A percentile compares a stretch with the other conserved stretches of the same genome.
Conservation (phyloP, 1,140 invertebrate species). For the Sycophaga agraensis region DNA sequence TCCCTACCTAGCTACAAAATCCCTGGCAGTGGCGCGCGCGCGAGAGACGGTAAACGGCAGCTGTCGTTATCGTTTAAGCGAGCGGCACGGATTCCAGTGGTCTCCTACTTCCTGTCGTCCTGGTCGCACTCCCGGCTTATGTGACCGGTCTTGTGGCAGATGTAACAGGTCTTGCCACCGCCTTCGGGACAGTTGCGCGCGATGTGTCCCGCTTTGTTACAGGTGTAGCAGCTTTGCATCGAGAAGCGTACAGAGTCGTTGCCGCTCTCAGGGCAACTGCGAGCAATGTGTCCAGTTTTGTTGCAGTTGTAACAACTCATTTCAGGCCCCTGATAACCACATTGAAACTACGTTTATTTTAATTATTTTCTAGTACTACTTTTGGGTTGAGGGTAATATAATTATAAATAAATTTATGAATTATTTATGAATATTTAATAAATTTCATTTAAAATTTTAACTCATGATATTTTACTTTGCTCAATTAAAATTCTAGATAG, state of each 20-base stretch:
- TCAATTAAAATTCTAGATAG: background rate
- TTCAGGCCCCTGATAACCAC: conserved; percentile 62
- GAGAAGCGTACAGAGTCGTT: conserved; percentile 50
- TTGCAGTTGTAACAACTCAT: conserved; percentile 86
- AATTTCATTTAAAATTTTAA: background rate
- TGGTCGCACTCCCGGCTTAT: conserved; percentile 87
- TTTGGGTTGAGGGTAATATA: conserved; percentile 4
- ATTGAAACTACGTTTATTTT: conserved; percentile 21
- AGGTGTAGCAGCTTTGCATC: conserved; percentile 79
- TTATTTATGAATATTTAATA: background rate
- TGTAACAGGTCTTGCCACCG: conserved; percentile 82
- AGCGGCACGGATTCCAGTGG: conserved; percentile 46
- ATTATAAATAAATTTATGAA: background rate
- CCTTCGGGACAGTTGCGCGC: conserved; percentile 82
- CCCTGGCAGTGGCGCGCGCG: conserved; percentile 43
- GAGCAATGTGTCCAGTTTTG: conserved; percentile 85
- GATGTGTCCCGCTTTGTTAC: conserved; percentile 86
- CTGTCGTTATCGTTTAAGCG: conserved; percentile 47
- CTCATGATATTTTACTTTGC: background rate
- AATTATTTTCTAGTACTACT: conserved; percentile 17
- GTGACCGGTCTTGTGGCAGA: conserved; percentile 85
- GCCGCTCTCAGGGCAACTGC: conserved; percentile 74
- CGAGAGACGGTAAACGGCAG: conserved; percentile 47
- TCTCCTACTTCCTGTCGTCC: conserved; percentile 67
- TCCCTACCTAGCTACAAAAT: conserved; percentile 53